Percentiles rank a stretch among this genome's conserved stretches.
phyloP scores from a whole-genome alignment of 2,888 invertebrate genomes.

The Dicranocentrus wangi region DNA sequence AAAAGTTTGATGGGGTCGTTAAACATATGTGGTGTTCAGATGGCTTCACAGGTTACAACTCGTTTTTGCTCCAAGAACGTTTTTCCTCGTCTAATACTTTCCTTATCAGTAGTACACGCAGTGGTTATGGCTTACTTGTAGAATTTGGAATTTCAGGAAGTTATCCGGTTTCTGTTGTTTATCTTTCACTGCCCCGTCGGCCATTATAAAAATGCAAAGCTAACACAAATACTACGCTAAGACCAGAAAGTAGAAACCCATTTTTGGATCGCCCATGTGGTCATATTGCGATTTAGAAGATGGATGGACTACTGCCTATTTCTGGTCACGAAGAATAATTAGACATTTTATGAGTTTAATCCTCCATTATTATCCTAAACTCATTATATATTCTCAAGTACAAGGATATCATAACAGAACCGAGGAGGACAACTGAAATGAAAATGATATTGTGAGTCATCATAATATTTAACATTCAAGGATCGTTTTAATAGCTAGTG shows the following conservation, averaged over 20 bases:
- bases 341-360: conserved; percentile 19
- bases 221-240: too few relatives aligned
- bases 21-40: neutral
- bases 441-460: neutral
- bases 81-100: neutral
- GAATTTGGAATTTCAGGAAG: conserved; percentile 28
- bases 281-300: neutral
- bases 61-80: neutral
- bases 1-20: conserved; percentile 17
- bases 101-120: neutral
- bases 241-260: neutral
- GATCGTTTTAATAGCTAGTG: too few relatives aligned
- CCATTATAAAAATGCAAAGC: too few relatives aligned
- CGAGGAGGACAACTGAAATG: neutral
- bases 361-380: neutral
- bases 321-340: conserved; percentile 17
- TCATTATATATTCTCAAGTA: conserved; percentile 6
- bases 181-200: too few relatives aligned
- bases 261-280: neutral
- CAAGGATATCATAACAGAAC: neutral
- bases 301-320: neutral
- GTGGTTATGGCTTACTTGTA: neutral
- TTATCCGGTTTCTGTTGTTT: conserved; percentile 17
- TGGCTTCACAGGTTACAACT: too few relatives aligned
- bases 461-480: too few relatives aligned